phyloP scores from a whole-genome alignment of 2,113 vertebrate genomes.

The Megaceryle maxima region DNA sequence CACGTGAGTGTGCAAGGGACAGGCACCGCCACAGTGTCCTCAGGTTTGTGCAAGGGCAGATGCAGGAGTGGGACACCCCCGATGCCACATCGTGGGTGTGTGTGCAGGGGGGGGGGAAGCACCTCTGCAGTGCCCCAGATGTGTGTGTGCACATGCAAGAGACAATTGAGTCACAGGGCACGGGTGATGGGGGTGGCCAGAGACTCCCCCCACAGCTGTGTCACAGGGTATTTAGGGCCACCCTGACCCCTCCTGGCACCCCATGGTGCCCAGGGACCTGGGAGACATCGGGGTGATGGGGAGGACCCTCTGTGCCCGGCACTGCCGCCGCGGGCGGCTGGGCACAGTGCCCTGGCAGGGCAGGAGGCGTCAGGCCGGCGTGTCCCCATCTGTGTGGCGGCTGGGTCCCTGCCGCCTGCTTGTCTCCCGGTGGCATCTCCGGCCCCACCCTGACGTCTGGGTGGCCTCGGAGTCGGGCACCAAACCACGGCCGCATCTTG shows the following conservation, averaged over 20 bases:
- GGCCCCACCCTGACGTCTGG: constrained; percentile 58
- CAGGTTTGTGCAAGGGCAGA: neutral
- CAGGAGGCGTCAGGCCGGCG: neutral
- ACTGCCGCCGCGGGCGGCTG: neutral
- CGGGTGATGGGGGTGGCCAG: neutral
- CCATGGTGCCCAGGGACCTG: neutral
- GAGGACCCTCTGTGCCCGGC: neutral
- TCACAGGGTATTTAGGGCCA: rapidly evolving
- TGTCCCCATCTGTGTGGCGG: constrained; percentile 50
- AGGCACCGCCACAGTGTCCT: neutral
- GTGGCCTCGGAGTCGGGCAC: constrained; percentile 55
- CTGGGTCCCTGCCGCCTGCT: constrained; percentile 39
- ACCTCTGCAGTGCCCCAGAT: neutral
- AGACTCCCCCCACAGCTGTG: neutral
- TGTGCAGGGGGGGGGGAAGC: too few relatives aligned
- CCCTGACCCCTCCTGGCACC: too few relatives aligned
- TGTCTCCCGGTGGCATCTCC: constrained; percentile 56
- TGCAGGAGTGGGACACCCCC: neutral
- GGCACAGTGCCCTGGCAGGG: neutral
- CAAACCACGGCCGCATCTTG: constrained; percentile 23
- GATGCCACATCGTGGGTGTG: neutral
- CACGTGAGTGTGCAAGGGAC: neutral
- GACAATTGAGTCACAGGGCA: neutral
- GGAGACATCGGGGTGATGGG: rapidly evolving
- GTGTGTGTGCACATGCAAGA: rapidly evolving